These are phyloP conservation scores for Melanotaenia trifasciata DNA, from an alignment of 2,797 vertebrate genomes.

Conservation along the genomic window DNA sequence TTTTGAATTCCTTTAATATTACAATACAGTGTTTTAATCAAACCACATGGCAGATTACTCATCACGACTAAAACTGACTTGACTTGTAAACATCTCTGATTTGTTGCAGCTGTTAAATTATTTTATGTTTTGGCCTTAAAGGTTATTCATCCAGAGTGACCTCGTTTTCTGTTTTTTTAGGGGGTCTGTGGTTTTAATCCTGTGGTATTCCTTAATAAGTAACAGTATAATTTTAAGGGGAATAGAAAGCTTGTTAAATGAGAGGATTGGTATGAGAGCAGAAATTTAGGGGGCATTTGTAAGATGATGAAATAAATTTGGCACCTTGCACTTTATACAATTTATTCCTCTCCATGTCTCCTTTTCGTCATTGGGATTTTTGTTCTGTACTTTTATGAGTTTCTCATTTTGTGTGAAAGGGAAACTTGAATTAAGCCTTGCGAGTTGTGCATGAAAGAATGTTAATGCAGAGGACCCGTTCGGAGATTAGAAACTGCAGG, in stretches of 20 bases:
- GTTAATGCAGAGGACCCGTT: conserved; percentile 5
- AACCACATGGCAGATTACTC: no score
- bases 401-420: conserved; percentile 22
- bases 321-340: no score
- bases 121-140: no score
- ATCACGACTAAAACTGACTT: no score
- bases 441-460: conserved; percentile 9
- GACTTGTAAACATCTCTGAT: no score
- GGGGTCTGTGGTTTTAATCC: background rate
- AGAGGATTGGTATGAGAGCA: background rate
- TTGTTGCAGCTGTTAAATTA: no score
- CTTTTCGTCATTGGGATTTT: background rate
- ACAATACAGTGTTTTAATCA: no score
- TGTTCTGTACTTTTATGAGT: conserved; percentile 1
- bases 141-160: no score
- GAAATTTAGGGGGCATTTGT: no score
- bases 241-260: conserved; percentile 6
- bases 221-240: conserved; percentile 4
- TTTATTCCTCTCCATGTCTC: background rate
- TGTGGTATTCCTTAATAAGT: conserved; percentile 2
- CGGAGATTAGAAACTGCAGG: conserved; percentile 21
- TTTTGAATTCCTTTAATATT: no score
- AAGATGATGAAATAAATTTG: no score
- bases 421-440: conserved; percentile 14
- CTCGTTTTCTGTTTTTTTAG: no score